Percentiles rank a stretch among this genome's conserved stretches.
Conservation (phyloP, 2,113 vertebrate genomes). For the Pelecanus crispus region DNA sequence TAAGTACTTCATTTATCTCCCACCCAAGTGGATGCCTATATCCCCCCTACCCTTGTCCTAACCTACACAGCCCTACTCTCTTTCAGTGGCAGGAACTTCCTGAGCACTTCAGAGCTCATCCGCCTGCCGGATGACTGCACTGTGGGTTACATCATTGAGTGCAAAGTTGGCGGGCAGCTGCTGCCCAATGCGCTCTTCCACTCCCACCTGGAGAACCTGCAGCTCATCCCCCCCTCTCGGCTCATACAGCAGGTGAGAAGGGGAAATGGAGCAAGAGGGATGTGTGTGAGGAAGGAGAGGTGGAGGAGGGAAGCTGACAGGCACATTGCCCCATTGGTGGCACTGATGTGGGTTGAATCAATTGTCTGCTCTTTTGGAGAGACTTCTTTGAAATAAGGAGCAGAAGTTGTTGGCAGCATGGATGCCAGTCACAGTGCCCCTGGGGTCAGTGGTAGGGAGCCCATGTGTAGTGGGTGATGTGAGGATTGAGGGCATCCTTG, state of each 20-base stretch:
- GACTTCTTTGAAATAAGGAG: background rate
- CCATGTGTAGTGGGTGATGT: background rate
- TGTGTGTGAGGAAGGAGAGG: background rate
- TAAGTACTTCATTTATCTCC: background rate
- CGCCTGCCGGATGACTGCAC: conserved; percentile 90
- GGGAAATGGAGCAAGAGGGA: background rate
- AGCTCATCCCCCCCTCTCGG: conserved; percentile 71
- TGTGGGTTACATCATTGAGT: conserved; percentile 89
- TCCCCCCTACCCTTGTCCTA: background rate
- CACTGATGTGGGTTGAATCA: background rate
- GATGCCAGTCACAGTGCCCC: background rate
- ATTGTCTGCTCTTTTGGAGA: background rate
- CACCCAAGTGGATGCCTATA: background rate
- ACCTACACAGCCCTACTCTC: background rate
- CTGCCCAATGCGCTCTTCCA: conserved; percentile 83
- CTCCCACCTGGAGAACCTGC: conserved; percentile 91
- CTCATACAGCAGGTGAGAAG: conserved; percentile 75
- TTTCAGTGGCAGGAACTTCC: conserved; percentile 77
- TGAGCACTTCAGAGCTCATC: conserved; percentile 82
- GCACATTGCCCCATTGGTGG: background rate
- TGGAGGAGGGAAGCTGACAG: background rate
- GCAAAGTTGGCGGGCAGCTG: conserved; percentile 77
- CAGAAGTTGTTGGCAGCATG: background rate
- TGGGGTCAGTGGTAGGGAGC: background rate
- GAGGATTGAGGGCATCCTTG: background rate